Evolutionary conservation across 1,140 invertebrate species (phyloP), one percentile per base, ranked within the genome.

Genomic region (Heliconius hermathena): DNA sequence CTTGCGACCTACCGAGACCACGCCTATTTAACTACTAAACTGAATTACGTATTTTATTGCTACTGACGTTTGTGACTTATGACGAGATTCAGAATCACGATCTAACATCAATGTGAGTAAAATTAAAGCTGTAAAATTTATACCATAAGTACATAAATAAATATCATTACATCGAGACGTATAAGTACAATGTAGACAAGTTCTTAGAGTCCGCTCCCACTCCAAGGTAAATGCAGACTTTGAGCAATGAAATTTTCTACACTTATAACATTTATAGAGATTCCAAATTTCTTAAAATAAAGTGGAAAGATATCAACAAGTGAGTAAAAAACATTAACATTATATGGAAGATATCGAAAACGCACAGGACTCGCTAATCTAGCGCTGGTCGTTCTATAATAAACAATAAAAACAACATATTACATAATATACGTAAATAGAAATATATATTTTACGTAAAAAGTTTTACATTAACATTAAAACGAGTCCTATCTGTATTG

Each of bases 61-160:
- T 94, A 93, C 91, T 91, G 90, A 94, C 91, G 85, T 93, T 93
- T 94, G 93, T 93, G 93, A 94, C 93, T 94, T 94, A 94, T 94
- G 93, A 93, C 93, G 93, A 94, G 93, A 94, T 94, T 94, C 93
- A 90, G 90, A 93, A 94, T 93, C 91, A 94, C 91, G 92, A 92
- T 90, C 93, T 93, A 93, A 93, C 86, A 93, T 91, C 90, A 90
- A 91, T 93, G 91, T 92, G 93, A 93, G 91, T 93, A 91, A 93
- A 93, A 94, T 94, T 94, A 94, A 94, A 94, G 93, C 93, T 94
- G 93, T 89, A 90, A 88, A 92, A 93, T 93, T 92, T 92, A 92
- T 90, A 90, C 87, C 87, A 89, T 89, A 94, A 91, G 90, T 93
- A 93, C 88, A 94, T 94, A 93, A 94, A 94, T 94, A 93, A 94